Percentiles rank a stretch among this genome's conserved stretches.
phyloP scores from a whole-genome alignment of 2,888 invertebrate species.

The Phaedon cochleariae region DNA sequence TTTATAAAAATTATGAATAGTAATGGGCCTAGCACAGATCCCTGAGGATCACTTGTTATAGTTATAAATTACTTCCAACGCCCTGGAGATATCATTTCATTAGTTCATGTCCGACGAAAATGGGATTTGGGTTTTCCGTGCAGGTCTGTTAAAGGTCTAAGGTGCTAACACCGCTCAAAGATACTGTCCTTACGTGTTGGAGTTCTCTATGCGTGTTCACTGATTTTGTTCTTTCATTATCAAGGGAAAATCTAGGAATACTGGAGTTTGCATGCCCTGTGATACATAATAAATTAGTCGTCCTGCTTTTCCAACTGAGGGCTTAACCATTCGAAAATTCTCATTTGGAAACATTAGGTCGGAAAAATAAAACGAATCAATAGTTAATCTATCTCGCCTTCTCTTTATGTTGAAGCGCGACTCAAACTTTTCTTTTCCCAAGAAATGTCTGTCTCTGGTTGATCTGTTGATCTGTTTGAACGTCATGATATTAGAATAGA shows the following conservation, averaged over 20 bases:
- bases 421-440: too few species aligned
- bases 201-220: constrained; percentile 47
- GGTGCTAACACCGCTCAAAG: constrained; percentile 35
- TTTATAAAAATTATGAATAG: too few species aligned
- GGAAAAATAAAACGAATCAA: too few species aligned
- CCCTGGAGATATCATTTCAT: background rate
- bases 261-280: constrained; percentile 45
- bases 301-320: constrained; percentile 35
- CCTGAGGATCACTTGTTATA: too few species aligned
- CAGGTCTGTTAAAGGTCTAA: constrained; percentile 39
- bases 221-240: constrained; percentile 47
- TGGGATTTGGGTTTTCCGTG: constrained; percentile 36
- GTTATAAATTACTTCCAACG: background rate
- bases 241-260: constrained; percentile 47
- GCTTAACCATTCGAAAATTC: background rate
- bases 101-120: background rate
- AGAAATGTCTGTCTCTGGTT: too few species aligned
- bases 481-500: too few species aligned
- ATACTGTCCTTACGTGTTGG: constrained; percentile 48
- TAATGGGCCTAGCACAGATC: too few species aligned
- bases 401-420: too few species aligned
- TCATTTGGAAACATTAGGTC: too few species aligned
- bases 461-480: too few species aligned
- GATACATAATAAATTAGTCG: constrained; percentile 44
- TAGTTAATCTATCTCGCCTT: too few species aligned